Percentiles rank a stretch among this genome's conserved stretches.
These are phyloP conservation scores for Chrysodeixis includens DNA, from an alignment of 2,888 invertebrate genomes.

Conservation along the genomic window DNA sequence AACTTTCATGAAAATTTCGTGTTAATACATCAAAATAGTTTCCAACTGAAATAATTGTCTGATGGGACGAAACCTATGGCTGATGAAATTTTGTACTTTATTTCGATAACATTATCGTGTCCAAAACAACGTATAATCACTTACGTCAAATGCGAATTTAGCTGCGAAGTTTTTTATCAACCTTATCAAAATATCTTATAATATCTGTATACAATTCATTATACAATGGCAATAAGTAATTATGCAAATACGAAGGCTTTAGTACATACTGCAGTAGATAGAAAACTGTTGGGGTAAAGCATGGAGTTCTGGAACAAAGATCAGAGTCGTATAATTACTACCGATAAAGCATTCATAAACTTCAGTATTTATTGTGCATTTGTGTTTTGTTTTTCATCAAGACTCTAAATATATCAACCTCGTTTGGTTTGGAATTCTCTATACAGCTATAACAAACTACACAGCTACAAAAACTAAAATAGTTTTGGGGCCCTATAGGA, in stretches of 20 bases:
- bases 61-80: not conserved
- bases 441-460: no score
- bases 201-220: not conserved
- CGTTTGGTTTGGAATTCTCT: no score
- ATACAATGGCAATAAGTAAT: not conserved
- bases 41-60: not conserved
- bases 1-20: no score
- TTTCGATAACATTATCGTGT: constrained; percentile 1
- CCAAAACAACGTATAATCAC: not conserved
- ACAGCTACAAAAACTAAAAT: no score
- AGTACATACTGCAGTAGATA: not conserved
- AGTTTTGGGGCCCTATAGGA: no score
- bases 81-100: not conserved
- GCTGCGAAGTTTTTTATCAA: not conserved
- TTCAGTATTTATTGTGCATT: no score
- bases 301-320: not conserved
- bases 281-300: not conserved
- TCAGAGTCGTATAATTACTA: no score
- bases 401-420: no score
- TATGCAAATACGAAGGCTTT: not conserved
- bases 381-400: no score
- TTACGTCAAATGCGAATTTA: not conserved
- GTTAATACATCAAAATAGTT: no score
- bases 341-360: no score
- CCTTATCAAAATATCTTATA: not conserved